Conservation (phyloP, 2,797 vertebrate species). For the Otus scops region DNA sequence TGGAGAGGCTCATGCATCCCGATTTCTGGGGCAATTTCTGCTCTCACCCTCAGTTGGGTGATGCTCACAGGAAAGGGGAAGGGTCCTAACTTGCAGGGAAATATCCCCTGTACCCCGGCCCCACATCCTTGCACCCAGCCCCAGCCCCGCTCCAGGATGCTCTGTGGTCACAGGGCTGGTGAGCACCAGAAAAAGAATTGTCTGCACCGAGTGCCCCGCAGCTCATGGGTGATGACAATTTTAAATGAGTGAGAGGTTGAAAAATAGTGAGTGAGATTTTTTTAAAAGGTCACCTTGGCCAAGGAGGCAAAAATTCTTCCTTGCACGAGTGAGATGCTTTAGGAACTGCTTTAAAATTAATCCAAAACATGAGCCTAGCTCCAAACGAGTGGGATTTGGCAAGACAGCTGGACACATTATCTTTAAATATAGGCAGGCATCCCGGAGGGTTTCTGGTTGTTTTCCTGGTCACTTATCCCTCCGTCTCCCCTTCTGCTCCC, state of each 20-base stretch:
- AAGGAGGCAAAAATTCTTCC: slow-evolving; percentile 46
- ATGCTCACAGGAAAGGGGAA: neutral
- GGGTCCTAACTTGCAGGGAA: neutral
- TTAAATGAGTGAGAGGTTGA: slow-evolving; percentile 33
- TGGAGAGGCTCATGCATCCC: neutral
- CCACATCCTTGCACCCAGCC: neutral
- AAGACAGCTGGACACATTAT: slow-evolving; percentile 32
- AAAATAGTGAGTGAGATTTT: slow-evolving; percentile 49
- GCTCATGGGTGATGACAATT: neutral
- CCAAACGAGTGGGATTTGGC: slow-evolving; percentile 53
- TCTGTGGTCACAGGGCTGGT: neutral
- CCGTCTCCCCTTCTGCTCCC: neutral
- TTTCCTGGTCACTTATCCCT: slow-evolving; percentile 56
- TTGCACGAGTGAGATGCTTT: neutral
- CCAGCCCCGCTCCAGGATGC: neutral
- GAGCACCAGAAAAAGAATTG: neutral
- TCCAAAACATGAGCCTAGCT: slow-evolving; percentile 43
- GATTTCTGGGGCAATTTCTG: neutral
- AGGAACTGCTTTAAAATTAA: slow-evolving; percentile 51
- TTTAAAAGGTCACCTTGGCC: slow-evolving; percentile 38
- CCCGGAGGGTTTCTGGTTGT: slow-evolving; percentile 40
- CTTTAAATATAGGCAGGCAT: slow-evolving; percentile 55
- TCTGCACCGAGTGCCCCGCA: neutral
- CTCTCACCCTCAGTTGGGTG: neutral
- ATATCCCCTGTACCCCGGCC: rapidly evolving